These are phyloP conservation scores for Gortyna flavago DNA, from an alignment of 2,888 invertebrate species.

Conservation along the genomic window DNA sequence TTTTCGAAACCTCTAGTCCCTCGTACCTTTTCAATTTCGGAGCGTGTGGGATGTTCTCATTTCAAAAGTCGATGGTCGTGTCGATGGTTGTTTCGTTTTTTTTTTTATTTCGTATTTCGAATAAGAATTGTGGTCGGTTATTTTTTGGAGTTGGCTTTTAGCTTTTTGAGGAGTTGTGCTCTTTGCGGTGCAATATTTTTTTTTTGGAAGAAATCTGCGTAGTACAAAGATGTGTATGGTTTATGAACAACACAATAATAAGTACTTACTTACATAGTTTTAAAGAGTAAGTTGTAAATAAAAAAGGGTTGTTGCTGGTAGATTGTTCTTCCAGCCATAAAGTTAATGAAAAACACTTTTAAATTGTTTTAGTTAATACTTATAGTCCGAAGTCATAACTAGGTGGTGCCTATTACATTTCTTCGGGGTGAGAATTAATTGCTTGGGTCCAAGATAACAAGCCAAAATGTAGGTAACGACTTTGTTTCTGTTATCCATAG, in stretches of 20 bases:
- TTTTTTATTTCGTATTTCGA: constrained; percentile 53
- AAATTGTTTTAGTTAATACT: background rate
- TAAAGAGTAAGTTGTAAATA: background rate
- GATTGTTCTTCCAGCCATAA: background rate
- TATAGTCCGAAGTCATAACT: too few relatives aligned
- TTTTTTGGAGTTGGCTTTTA: constrained; percentile 29
- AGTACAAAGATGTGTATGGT: background rate
- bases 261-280: fast-evolving
- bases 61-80: constrained; percentile 72
- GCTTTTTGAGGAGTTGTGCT: background rate
- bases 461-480: too few relatives aligned
- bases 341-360: too few relatives aligned
- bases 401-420: too few relatives aligned
- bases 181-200: background rate
- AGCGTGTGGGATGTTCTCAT: constrained; percentile 80
- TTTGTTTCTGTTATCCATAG: too few relatives aligned
- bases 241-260: background rate
- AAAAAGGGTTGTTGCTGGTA: background rate
- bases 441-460: too few relatives aligned
- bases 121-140: constrained; percentile 54
- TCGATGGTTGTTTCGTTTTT: constrained; percentile 68
- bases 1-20: constrained; percentile 54
- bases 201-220: background rate
- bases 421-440: too few relatives aligned
- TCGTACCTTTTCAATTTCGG: constrained; percentile 75